These are phyloP conservation scores for Tortrix viridana DNA, from an alignment of 2,888 invertebrate genomes.

Conservation along the genomic window DNA sequence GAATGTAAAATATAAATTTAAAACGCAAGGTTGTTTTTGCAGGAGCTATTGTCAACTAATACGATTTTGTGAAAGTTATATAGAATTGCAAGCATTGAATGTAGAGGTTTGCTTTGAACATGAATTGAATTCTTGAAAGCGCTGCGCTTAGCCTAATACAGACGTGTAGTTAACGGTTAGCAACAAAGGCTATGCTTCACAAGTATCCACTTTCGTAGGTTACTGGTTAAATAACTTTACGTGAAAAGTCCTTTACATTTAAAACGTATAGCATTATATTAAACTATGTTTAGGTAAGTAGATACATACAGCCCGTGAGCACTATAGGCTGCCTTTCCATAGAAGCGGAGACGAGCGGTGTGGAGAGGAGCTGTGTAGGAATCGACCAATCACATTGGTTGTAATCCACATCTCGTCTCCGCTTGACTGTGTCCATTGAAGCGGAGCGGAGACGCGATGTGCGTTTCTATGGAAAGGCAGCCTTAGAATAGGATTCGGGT, in stretches of 20 bases:
- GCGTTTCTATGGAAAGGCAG: too few relatives aligned
- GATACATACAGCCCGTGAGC: too few relatives aligned
- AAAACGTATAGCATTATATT: too few relatives aligned
- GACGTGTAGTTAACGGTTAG: slow-evolving; percentile 7
- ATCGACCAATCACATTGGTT: too few relatives aligned
- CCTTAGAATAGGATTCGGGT: too few relatives aligned
- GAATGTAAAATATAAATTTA: neutral
- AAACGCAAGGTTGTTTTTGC: neutral
- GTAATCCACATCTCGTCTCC: too few relatives aligned
- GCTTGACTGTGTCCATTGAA: too few relatives aligned
- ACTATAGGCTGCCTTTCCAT: too few relatives aligned
- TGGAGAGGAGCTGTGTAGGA: too few relatives aligned
- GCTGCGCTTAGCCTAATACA: slow-evolving; percentile 8
- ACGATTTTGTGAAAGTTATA: neutral
- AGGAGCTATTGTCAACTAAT: neutral
- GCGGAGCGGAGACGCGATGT: too few relatives aligned
- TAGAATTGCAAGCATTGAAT: slow-evolving; percentile 22
- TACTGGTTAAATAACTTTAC: neutral
- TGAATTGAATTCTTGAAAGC: slow-evolving; percentile 26
- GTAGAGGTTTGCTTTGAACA: slow-evolving; percentile 20
- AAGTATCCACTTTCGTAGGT: neutral
- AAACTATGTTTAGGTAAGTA: too few relatives aligned
- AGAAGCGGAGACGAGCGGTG: too few relatives aligned
- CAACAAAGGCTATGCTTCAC: neutral
- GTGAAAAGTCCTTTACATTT: neutral